A percentile compares a stretch with the other conserved stretches of the same genome.
phyloP scores from a whole-genome alignment of 2,888 invertebrate species.

The Lithophane socia region DNA sequence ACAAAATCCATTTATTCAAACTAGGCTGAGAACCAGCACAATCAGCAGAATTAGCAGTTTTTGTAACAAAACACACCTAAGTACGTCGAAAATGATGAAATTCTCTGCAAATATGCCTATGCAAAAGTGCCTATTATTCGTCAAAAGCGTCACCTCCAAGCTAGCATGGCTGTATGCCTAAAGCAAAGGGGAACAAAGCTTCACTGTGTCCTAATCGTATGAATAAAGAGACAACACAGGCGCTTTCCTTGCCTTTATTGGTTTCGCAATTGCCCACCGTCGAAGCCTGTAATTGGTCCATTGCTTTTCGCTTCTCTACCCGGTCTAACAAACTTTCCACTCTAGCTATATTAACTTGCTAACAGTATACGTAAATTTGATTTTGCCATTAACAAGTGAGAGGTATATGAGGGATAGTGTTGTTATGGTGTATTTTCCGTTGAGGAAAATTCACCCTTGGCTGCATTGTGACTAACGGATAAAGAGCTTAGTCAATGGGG shows the following conservation, averaged over 20 bases:
- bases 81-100: no score
- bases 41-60: no score
- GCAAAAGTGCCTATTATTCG: no score
- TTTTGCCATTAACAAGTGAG: conserved; percentile 54
- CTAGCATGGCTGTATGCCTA: background rate
- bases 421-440: conserved; percentile 17
- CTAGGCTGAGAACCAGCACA: no score
- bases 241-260: conserved; percentile 47
- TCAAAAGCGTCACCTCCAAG: no score
- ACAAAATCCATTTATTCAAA: no score
- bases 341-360: conserved; percentile 52
- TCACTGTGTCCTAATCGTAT: conserved; percentile 41
- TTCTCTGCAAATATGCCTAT: no score
- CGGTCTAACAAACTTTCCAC: conserved; percentile 50
- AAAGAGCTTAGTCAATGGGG: conserved; percentile 8
- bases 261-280: conserved; percentile 49
- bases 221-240: conserved; percentile 50
- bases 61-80: no score
- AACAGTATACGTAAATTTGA: conserved; percentile 59
- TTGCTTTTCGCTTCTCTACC: conserved; percentile 52
- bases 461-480: conserved; percentile 27
- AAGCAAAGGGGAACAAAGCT: conserved; percentile 23
- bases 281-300: conserved; percentile 54
- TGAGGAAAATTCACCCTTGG: conserved; percentile 26
- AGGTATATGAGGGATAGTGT: conserved; percentile 27